A percentile compares a stretch with the other conserved stretches of the same genome.
Evolutionary conservation across 2,888 invertebrate species (phyloP).

Genomic region (Apocheima hispidaria): DNA sequence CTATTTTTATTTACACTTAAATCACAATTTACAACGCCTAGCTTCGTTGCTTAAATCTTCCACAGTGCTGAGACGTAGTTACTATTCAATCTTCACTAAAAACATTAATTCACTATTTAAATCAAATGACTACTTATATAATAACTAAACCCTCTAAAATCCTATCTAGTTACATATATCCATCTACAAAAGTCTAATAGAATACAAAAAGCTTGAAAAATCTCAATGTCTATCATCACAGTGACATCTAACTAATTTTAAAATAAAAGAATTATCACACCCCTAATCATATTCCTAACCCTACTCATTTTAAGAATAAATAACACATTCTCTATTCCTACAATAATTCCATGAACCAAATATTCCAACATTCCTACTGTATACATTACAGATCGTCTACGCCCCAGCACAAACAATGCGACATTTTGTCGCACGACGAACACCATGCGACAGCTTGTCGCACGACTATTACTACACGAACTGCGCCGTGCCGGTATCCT

Average conservation of each 20-base stretch:
- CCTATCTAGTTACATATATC: neutral
- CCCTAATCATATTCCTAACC: too few relatives aligned
- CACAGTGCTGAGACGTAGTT: conserved; percentile 25
- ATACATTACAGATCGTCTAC: conserved; percentile 15
- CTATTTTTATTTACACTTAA: neutral
- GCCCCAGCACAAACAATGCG: conserved; percentile 14
- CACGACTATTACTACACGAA: conserved; percentile 77
- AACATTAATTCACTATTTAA: neutral
- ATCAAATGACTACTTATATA: neutral
- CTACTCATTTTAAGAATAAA: too few relatives aligned
- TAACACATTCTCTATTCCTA: too few relatives aligned
- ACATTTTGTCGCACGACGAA: conserved; percentile 1
- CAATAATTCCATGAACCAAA: neutral
- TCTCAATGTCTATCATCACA: conserved; percentile 26
- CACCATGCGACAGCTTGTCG: conserved; percentile 27
- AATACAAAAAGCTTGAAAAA: conserved; percentile 29
- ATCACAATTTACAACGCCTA: conserved; percentile 2
- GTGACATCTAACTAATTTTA: conserved; percentile 12
- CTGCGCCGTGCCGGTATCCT: conserved; percentile 87
- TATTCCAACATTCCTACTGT: neutral
- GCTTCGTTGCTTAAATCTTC: conserved; percentile 19
- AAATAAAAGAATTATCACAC: conserved; percentile 1
- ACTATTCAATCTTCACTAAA: neutral
- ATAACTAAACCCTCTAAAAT: neutral
- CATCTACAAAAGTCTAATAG: conserved; percentile 7